These are phyloP conservation scores for Crossaster papposus DNA, from an alignment of 53 echinoderm and acorn worm genomes.

Conservation along the genomic window DNA sequence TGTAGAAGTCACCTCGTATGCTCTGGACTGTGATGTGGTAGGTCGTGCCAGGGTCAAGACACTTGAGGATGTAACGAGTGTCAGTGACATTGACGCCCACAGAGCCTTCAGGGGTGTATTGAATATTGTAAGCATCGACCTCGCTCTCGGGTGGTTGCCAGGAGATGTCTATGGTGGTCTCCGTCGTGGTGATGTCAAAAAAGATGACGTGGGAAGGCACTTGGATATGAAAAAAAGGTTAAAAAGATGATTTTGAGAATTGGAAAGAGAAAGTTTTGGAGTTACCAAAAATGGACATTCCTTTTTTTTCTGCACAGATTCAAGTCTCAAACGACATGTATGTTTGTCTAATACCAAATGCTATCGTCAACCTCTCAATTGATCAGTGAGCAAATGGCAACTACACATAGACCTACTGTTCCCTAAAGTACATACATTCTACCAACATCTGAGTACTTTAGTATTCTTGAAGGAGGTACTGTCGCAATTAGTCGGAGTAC, in stretches of 20 bases:
- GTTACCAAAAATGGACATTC: too few relatives aligned
- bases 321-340: too few relatives aligned
- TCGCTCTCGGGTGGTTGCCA: slow-evolving; percentile 16
- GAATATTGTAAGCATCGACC: slow-evolving; percentile 29
- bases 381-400: too few relatives aligned
- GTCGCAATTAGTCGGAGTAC: too few relatives aligned
- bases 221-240: neutral
- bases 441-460: too few relatives aligned
- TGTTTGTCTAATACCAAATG: too few relatives aligned
- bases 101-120: slow-evolving; percentile 24
- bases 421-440: too few relatives aligned
- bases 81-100: neutral
- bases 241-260: neutral
- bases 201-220: neutral
- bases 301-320: too few relatives aligned
- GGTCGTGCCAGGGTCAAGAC: slow-evolving; percentile 35
- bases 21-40: slow-evolving; percentile 24
- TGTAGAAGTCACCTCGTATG: neutral
- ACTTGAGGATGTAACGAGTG: slow-evolving; percentile 24
- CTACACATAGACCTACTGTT: too few relatives aligned
- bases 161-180: slow-evolving; percentile 18
- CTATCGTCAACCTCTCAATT: too few relatives aligned
- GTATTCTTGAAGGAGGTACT: too few relatives aligned
- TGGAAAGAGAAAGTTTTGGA: too few relatives aligned
- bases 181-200: neutral